Evolutionary conservation across 1,140 invertebrate species (phyloP), one percentile per base, ranked within the genome.

Genomic region (Leptonema lineaticorne): DNA sequence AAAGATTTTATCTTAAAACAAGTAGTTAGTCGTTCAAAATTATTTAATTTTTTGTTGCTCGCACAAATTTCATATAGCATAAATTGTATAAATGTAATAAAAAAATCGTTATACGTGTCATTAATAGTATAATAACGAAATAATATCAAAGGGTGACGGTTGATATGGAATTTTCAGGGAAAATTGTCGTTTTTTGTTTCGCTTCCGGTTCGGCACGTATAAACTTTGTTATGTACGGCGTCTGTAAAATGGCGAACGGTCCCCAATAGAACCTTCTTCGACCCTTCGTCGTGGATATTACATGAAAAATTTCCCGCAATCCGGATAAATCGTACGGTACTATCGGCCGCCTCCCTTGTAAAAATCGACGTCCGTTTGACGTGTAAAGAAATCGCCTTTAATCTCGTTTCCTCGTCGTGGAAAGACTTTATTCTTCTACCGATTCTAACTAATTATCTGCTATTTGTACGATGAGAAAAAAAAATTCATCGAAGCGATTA

Each of bases 341-440:
- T 4, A 20, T n/a, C 4, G 22, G 2, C 50, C 46, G 9, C 22
- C 11, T 22, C 18, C 46, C 9, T 24, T 24, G 11, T 18, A 6
- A 22, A 53, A 53, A 53, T 53, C 57, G 8, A n/a, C 24, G 33
- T n/a, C 28, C 29, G 14, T 45, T 7, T 62, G n/a, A 28, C 59
- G 46, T 26, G 16, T 46, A 11, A 24, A 16, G 26, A 37, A 50
- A 64, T 64, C 30, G 46, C 30, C 62, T 64, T 45, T 64, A 64
- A 64, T 64, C 45, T 26, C 24, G 8, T 41, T 11, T 11, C 37
- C 11, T 41, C 16, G 11, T 41, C 16, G 11, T 16, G 37, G 9
- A 33, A 5, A 33, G 30, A 33, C 30, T 11, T 11, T 6, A 5
- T 11, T 16, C 37, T 16, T 11, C 2, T 9, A 14, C 9, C 37